Percentiles rank a stretch among this genome's conserved stretches.
Conservation (phyloP, 92 coral and sea anemone genomes). For the Micromussa lordhowensis region DNA sequence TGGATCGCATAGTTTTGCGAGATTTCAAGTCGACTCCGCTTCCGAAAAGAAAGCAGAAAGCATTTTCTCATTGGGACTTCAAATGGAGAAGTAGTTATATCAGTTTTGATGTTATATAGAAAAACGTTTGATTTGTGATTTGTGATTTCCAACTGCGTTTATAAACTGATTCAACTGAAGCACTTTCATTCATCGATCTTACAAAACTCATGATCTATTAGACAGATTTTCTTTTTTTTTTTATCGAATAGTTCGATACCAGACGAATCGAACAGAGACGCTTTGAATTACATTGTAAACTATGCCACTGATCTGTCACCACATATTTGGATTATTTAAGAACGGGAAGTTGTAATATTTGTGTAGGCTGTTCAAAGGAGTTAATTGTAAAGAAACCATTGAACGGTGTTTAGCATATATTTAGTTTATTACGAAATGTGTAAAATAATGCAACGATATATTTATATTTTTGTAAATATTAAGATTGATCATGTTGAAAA, state of each 20-base stretch:
- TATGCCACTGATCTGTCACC: slow-evolving; percentile 2
- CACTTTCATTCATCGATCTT: neutral
- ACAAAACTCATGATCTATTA: too few species aligned
- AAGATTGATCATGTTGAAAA: too few species aligned
- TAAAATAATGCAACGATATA: neutral
- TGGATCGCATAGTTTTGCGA: slow-evolving; percentile 77
- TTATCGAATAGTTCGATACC: neutral
- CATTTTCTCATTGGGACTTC: slow-evolving; percentile 84
- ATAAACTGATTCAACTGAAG: neutral
- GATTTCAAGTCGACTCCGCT: slow-evolving; percentile 54
- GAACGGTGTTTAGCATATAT: neutral
- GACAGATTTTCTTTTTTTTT: neutral
- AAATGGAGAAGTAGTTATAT: slow-evolving; percentile 94
- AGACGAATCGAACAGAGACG: neutral
- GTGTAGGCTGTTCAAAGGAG: neutral
- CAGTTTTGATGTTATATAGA: slow-evolving; percentile 76
- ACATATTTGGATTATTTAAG: neutral
- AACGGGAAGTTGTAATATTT: slow-evolving; percentile 20
- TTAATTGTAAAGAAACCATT: neutral
- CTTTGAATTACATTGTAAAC: slow-evolving; percentile 10
- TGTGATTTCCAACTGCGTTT: neutral
- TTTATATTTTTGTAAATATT: neutral
- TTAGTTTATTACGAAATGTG: neutral
- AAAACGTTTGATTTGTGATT: neutral
- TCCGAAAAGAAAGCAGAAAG: slow-evolving; percentile 84